These are phyloP conservation scores for Brachirus orientalis DNA, from an alignment of 2,113 vertebrate genomes.

Conservation along the genomic window DNA sequence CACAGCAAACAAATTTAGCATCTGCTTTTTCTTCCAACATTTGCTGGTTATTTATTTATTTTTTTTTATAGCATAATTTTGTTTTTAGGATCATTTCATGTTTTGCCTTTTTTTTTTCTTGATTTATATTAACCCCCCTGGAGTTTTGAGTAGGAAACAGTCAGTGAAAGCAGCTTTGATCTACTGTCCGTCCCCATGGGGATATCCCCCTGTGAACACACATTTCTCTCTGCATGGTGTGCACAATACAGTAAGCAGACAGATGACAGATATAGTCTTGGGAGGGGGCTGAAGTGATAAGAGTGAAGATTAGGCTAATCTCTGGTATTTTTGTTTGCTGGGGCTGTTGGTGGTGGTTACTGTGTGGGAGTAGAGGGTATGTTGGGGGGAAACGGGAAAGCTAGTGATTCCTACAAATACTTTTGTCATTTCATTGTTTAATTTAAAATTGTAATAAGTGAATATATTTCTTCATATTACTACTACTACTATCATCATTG, in stretches of 20 bases:
- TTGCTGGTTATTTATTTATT: too few species aligned
- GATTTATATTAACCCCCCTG: conserved; percentile 23
- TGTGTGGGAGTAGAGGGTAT: conserved; percentile 3
- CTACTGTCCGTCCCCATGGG: conserved; percentile 37
- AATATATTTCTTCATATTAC: too few species aligned
- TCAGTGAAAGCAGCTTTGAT: conserved; percentile 27
- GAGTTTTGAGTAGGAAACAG: conserved; percentile 3
- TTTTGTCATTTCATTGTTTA: too few species aligned
- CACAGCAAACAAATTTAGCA: too few species aligned
- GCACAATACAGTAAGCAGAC: conserved; percentile 64
- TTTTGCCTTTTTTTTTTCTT: not conserved
- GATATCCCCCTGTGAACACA: conserved; percentile 51
- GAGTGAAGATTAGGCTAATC: conserved; percentile 87
- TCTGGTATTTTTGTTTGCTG: conserved; percentile 80
- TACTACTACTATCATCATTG: too few species aligned
- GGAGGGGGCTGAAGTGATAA: conserved; percentile 73
- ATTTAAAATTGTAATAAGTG: too few species aligned
- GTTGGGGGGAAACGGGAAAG: not conserved
- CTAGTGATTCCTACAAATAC: conserved; percentile 27
- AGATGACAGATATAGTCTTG: conserved; percentile 57
- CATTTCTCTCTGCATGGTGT: conserved; percentile 38
- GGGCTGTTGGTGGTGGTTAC: conserved; percentile 37
- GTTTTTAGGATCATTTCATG: conserved; percentile 6
- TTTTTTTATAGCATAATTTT: conserved; percentile 20
- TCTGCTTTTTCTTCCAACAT: too few species aligned